Evolutionary conservation across 2,888 invertebrate species (phyloP), one percentile per base, ranked within the genome.

Genomic region (Heteropelma amictum): DNA sequence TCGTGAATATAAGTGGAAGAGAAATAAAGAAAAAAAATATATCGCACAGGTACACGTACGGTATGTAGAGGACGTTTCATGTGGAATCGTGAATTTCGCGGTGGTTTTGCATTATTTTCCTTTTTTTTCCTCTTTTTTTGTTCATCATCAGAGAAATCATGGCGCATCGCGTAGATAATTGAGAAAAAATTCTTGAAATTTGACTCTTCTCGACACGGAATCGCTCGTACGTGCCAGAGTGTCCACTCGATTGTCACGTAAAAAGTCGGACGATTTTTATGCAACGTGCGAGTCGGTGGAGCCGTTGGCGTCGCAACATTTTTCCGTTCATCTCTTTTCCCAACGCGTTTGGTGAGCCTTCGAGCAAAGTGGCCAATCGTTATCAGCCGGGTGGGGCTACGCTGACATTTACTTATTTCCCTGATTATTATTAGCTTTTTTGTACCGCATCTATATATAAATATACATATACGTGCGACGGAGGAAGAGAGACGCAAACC

Each of bases 401-500:
- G 49, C 17, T 2, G 54, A 23, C 54, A n/a, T 33, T 67, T 35
- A 26, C 10, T 47, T 14, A 33, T 42, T 65, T 65, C 21, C 23
- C 45, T 33, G 14, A n/a, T 30, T 5, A 14, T n/a, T 6, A 19
- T 17, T 12, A 30, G 14, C 17, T 33, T 7, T 8, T 35, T 14
- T n/a, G n/a, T n/a, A n/a, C n/a, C n/a, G n/a, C n/a, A n/a, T n/a
- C n/a, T n/a, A n/a, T n/a, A n/a, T n/a, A n/a, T n/a, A n/a, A n/a
- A n/a, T n/a, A n/a, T n/a, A n/a, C n/a, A n/a, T n/a, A n/a, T n/a
- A n/a, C n/a, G n/a, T n/a, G n/a, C n/a, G n/a, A n/a, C 17, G 12
- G 49, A 60, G 45, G 4, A 42, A 10, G 47, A 30, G 42, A 72
- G 56, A 47, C 35, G 33, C 61, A 69, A 72, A 63, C 49, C 30